Evolutionary conservation across 2,888 invertebrate species (phyloP).

Genomic region (Graphium colonna): DNA sequence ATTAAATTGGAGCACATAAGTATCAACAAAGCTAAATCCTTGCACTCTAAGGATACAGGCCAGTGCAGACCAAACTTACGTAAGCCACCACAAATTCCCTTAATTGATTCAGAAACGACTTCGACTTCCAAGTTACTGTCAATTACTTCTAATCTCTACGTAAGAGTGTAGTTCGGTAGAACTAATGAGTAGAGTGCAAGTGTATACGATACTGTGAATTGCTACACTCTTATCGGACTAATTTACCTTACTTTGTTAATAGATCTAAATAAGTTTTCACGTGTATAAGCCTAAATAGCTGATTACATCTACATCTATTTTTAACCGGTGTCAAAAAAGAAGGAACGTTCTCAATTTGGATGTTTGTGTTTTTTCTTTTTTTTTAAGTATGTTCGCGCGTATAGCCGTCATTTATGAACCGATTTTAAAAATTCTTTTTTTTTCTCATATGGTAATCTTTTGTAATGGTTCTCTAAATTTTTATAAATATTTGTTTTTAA

Average conservation of each 20-base stretch:
- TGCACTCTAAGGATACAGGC: slow-evolving; percentile 13
- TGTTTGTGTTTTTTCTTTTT: too few species aligned
- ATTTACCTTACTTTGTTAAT: neutral
- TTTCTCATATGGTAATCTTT: too few species aligned
- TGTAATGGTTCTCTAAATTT: too few species aligned
- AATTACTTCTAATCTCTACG: slow-evolving; percentile 7
- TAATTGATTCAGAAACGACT: slow-evolving; percentile 20
- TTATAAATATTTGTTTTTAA: too few species aligned
- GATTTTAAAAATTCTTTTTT: too few species aligned
- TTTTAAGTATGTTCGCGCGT: too few species aligned
- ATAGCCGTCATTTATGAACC: too few species aligned
- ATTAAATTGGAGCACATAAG: neutral
- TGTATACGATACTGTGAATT: neutral
- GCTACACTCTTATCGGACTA: neutral
- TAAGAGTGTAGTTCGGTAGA: neutral
- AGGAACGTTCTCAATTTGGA: too few species aligned
- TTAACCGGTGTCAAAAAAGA: too few species aligned
- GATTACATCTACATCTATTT: too few species aligned
- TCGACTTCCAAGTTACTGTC: slow-evolving; percentile 6
- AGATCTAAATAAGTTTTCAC: too few species aligned
- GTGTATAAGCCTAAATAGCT: too few species aligned
- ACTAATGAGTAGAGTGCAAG: neutral
- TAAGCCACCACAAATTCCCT: slow-evolving; percentile 20
- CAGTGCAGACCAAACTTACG: slow-evolving; percentile 5
- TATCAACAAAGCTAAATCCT: slow-evolving; percentile 5